Evolutionary conservation across 2,113 vertebrate species (phyloP).

Genomic region (Murina feae): DNA sequence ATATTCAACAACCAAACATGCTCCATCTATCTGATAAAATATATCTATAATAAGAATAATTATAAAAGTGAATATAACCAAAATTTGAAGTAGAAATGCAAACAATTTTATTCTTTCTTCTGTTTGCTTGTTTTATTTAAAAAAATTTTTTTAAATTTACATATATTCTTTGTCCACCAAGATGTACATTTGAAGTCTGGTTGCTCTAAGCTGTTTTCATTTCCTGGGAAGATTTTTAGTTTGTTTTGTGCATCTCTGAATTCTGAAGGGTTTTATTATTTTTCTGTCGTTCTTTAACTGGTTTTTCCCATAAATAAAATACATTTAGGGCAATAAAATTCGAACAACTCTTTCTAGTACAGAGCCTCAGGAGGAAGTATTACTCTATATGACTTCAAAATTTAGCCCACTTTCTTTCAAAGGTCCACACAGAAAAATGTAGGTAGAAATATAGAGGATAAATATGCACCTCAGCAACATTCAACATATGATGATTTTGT

Average conservation of each 20-base stretch:
- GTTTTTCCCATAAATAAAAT: not conserved
- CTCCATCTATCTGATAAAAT: not conserved
- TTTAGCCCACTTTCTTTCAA: not conserved
- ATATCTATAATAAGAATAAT: not conserved
- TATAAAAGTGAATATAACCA: not conserved
- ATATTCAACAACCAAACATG: not conserved
- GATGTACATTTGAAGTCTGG: not conserved
- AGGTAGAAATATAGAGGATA: not conserved
- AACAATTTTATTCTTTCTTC: not conserved
- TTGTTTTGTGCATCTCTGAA: not conserved
- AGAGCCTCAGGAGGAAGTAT: not conserved
- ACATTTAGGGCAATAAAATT: not conserved
- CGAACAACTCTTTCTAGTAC: not conserved
- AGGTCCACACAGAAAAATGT: not conserved
- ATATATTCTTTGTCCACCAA: not conserved
- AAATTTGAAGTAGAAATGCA: constrained; percentile 8
- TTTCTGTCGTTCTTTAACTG: constrained; percentile 23
- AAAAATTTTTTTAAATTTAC: not conserved
- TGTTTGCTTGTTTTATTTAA: not conserved
- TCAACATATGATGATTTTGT: not conserved
- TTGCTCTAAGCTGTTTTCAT: constrained; percentile 28
- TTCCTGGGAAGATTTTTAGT: constrained; percentile 24
- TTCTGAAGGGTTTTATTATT: constrained; percentile 44
- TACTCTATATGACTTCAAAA: constrained; percentile 16
- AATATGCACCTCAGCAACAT: not conserved